phyloP scores from a whole-genome alignment of 2,888 invertebrate genomes.

The Thera obeliscata region DNA sequence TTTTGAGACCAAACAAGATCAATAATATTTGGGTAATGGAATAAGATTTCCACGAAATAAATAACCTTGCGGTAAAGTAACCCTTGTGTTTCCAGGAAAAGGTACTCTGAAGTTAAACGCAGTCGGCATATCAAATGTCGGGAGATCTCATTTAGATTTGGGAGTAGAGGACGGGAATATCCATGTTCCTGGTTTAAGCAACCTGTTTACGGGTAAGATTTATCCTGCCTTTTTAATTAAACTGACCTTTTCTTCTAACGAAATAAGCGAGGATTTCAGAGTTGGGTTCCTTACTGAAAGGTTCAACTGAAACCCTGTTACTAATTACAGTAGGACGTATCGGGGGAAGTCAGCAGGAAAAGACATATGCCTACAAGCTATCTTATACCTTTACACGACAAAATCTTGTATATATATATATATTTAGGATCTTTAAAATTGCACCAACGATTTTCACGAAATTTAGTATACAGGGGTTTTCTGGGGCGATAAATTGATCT shows the following conservation, averaged over 20 bases:
- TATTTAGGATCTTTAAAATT: too few relatives aligned
- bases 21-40: neutral
- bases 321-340: too few relatives aligned
- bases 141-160: conserved; percentile 60
- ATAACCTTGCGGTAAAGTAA: neutral
- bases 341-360: too few relatives aligned
- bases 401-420: too few relatives aligned
- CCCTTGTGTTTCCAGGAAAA: conserved; percentile 56
- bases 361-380: too few relatives aligned
- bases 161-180: conserved; percentile 57
- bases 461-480: too few relatives aligned
- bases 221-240: conserved; percentile 1
- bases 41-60: neutral
- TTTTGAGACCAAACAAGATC: too few relatives aligned
- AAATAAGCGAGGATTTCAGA: neutral
- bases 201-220: conserved; percentile 63
- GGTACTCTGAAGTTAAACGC: conserved; percentile 61
- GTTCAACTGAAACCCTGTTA: too few relatives aligned
- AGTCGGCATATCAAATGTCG: conserved; percentile 71
- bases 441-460: too few relatives aligned
- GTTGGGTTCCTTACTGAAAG: neutral
- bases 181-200: conserved; percentile 60
- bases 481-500: too few relatives aligned
- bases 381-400: too few relatives aligned
- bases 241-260: neutral